These are phyloP conservation scores for Lordiphosa clarofinis DNA, from an alignment of 1,140 invertebrate species.

Conservation along the genomic window DNA sequence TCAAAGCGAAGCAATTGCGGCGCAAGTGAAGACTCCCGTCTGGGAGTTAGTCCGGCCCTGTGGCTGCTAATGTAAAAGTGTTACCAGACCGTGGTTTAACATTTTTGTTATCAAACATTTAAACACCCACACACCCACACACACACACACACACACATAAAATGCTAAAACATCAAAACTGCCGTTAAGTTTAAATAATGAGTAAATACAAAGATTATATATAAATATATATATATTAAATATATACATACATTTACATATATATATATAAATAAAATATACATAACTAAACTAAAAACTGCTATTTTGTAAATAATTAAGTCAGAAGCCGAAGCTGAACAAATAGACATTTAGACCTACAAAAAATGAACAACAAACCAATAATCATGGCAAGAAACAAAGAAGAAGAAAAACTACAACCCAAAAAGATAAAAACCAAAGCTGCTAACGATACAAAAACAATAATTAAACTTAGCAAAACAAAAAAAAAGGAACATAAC, in stretches of 20 bases:
- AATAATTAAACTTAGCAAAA: constrained; percentile 76
- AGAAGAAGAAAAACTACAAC: constrained; percentile 32
- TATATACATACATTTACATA: constrained; percentile 54
- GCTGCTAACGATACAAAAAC: constrained; percentile 77
- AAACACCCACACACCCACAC: constrained; percentile 14
- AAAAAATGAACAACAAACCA: constrained; percentile 14
- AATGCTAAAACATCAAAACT: constrained; percentile 73
- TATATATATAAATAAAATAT: constrained; percentile 46
- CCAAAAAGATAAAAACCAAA: constrained; percentile 51
- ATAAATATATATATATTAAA: constrained; percentile 52
- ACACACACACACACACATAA: constrained; percentile 32
- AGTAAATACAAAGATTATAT: constrained; percentile 63
- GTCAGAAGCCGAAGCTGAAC: constrained; percentile 65
- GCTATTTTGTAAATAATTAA: constrained; percentile 75
- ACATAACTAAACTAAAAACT: constrained; percentile 60
- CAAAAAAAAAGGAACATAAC: constrained; percentile 38
- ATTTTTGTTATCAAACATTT: constrained; percentile 25
- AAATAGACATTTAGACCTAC: constrained; percentile 57
- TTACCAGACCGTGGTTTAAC: constrained; percentile 18
- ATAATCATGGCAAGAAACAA: constrained; percentile 24
- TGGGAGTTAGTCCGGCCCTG: no score
- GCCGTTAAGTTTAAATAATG: constrained; percentile 75
- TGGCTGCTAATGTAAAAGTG: no score
- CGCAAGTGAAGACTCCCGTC: no score
- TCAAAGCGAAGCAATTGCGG: no score